Conservation (phyloP, 2,113 vertebrate species). For the Megalops atlanticus region DNA sequence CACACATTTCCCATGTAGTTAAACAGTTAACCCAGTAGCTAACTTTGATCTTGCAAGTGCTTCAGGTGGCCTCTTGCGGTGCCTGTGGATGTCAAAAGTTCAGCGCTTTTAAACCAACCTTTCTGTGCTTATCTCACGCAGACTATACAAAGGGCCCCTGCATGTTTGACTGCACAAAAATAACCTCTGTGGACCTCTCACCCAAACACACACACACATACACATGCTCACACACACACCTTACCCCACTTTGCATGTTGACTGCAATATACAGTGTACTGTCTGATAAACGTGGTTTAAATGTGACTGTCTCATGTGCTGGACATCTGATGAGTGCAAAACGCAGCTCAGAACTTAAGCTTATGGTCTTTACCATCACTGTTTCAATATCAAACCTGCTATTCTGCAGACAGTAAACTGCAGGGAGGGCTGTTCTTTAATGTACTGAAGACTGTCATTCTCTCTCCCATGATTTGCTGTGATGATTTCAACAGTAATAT, state of each 20-base stretch:
- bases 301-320: too few species aligned
- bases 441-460: background rate
- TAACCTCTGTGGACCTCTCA: background rate
- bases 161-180: background rate
- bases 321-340: too few species aligned
- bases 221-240: background rate
- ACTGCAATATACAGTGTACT: too few species aligned
- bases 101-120: background rate
- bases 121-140: slow-evolving; percentile 6
- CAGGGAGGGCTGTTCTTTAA: background rate
- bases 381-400: too few species aligned
- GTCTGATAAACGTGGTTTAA: too few species aligned
- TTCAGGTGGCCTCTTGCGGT: background rate
- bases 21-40: too few species aligned
- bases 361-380: too few species aligned
- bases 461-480: background rate
- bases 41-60: too few species aligned
- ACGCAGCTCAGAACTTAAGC: too few species aligned
- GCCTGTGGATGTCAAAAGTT: slow-evolving; percentile 13
- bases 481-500: background rate
- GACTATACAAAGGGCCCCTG: background rate
- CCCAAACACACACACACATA: background rate
- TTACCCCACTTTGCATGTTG: too few species aligned
- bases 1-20: background rate
- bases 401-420: background rate